Base-by-base conservation (phyloP, 2,797 vertebrate species). In the Enteromius unitaeniatus region DNA sequence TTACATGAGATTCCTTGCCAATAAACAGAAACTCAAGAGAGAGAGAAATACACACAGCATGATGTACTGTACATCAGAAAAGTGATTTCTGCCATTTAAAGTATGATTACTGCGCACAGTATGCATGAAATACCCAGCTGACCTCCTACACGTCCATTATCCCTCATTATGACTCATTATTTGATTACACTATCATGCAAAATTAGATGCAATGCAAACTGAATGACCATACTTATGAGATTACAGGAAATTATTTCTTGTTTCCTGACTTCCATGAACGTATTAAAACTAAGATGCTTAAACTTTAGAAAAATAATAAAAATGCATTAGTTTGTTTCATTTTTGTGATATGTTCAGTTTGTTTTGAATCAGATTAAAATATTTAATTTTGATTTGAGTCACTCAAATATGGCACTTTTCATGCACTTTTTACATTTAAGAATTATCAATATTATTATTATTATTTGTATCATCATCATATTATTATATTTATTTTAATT, bases 1-100 rank as follows among this genome's bases (percentile, higher is more conserved):
- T 42, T 1, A 53, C 49, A 65, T 31, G 19, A 77, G 68, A 75
- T 70, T 81, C 31, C 19, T 76, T 26, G 28, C 73, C 60, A 42
- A 65, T 53, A 26, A 40, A 45, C 34, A 0, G 8, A 47, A 31
- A 51, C 7, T 23, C 6, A 10, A 47, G 68, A 70, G 40, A 69
- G 37, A 73, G 13, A 69, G 23, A 49, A 11, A 68, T 5, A 9
- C 64, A 67, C 19, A 40, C 34, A 68, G 26, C 6, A 28, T 15
- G 19, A 21, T 19, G 31, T 31, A 31, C 7, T 1, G 31, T 31
- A 31, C 62, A 69, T 69, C 6, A 34, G 64, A 65, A 65, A 65
- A 65, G 10, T 21, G 1, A n/a, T 21, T 42, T 69, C 67, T 37
- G 17, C 34, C n/a, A 9, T 13, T 15, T 68, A 37, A 21, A 68